These are phyloP conservation scores for Xerus inauris DNA, from an alignment of 2,113 vertebrate genomes.

Conservation along the genomic window DNA sequence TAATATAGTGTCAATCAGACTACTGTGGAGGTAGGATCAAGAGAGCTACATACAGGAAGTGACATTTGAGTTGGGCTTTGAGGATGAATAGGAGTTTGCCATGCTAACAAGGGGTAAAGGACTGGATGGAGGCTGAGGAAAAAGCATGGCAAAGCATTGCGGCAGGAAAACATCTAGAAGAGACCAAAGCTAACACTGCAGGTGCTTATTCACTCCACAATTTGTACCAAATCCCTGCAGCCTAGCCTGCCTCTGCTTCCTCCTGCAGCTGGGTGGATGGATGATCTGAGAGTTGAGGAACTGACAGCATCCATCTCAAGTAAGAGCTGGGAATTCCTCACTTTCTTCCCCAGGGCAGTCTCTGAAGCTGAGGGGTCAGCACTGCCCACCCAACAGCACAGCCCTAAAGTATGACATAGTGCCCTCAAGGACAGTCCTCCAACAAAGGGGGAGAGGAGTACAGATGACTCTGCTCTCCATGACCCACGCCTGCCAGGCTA, in stretches of 20 bases:
- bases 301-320: neutral
- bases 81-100: neutral
- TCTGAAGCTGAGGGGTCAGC: neutral
- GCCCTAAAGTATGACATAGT: neutral
- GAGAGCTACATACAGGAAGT: neutral
- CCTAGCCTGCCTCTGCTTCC: neutral
- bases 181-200: neutral
- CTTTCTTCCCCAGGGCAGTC: neutral
- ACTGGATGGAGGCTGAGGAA: neutral
- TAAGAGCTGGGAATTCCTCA: neutral
- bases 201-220: neutral
- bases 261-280: neutral
- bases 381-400: neutral
- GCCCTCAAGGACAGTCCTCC: neutral
- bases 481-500: neutral
- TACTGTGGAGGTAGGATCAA: neutral
- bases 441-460: neutral
- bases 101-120: neutral
- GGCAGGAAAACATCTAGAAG: neutral
- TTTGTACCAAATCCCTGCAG: neutral
- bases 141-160: neutral
- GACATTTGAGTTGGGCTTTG: neutral
- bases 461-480: no score
- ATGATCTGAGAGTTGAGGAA: neutral
- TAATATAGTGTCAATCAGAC: neutral